phyloP scores from a whole-genome alignment of 2,888 invertebrate species.

The Belgica antarctica region DNA sequence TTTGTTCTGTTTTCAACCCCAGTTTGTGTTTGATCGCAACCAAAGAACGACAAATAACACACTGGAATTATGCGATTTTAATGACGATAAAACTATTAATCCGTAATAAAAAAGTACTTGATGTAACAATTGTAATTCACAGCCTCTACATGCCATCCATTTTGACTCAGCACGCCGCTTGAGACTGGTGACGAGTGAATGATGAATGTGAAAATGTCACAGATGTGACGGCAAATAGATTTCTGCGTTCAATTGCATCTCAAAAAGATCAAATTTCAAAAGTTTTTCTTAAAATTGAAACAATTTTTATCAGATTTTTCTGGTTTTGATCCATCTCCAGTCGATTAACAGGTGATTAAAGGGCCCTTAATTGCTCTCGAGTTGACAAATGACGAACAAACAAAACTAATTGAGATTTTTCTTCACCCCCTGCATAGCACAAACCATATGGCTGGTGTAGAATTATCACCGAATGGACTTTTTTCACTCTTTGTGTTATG shows the following conservation, averaged over 20 bases:
- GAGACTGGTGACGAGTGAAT: background rate
- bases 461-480: constrained; percentile 39
- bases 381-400: no score
- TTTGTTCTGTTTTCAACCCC: constrained; percentile 15
- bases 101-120: constrained; percentile 43
- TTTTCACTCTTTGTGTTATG: background rate
- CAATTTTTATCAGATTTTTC: background rate
- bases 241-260: background rate
- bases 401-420: background rate
- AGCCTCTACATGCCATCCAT: background rate
- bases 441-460: constrained; percentile 42
- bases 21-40: background rate
- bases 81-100: constrained; percentile 44
- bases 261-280: constrained; percentile 4
- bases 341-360: background rate
- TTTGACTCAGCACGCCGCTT: constrained; percentile 11
- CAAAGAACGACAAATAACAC: constrained; percentile 10
- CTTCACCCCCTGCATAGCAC: background rate
- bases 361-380: background rate
- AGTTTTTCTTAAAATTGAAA: background rate
- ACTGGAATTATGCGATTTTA: constrained; percentile 37
- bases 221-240: constrained; percentile 31
- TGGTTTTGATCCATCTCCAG: background rate
- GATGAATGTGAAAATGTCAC: constrained; percentile 37
- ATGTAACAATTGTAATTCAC: constrained; percentile 41